Percentiles rank a stretch among this genome's conserved stretches.
These are phyloP conservation scores for Cebus imitator DNA, from an alignment of 2,113 vertebrate species.

Conservation along the genomic window DNA sequence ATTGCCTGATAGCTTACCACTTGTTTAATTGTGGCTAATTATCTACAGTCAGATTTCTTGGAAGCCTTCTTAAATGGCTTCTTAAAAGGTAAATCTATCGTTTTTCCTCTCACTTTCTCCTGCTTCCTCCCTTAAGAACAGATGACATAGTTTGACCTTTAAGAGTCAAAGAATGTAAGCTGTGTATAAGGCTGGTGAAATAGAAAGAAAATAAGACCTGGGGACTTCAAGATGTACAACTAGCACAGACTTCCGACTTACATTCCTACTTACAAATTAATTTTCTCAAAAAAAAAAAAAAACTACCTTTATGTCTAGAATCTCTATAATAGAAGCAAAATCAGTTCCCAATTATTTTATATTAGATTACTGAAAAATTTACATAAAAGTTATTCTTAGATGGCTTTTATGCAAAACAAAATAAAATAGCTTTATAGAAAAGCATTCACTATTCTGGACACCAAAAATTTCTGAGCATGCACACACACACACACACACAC, in stretches of 20 bases:
- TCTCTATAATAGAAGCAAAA: neutral
- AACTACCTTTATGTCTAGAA: neutral
- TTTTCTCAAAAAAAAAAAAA: neutral
- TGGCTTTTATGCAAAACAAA: neutral
- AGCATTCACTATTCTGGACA: neutral
- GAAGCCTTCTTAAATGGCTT: neutral
- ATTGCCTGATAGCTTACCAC: neutral
- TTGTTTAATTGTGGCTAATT: neutral
- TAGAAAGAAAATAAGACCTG: neutral
- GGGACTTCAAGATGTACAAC: neutral
- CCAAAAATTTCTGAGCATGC: neutral
- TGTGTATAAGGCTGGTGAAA: neutral
- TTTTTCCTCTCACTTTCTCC: neutral
- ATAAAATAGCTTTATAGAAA: neutral
- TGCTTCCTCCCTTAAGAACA: neutral
- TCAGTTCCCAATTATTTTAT: neutral
- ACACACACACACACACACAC: too few species aligned
- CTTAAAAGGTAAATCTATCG: neutral
- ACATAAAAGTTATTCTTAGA: constrained; percentile 11
- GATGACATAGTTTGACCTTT: neutral
- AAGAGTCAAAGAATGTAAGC: neutral
- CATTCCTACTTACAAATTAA: neutral
- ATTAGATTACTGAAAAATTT: neutral
- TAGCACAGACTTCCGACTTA: neutral
- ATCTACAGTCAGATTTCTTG: neutral